Conservation (phyloP, 35 echinoderm and acorn worm species). For the Holothuria glaberrima region DNA sequence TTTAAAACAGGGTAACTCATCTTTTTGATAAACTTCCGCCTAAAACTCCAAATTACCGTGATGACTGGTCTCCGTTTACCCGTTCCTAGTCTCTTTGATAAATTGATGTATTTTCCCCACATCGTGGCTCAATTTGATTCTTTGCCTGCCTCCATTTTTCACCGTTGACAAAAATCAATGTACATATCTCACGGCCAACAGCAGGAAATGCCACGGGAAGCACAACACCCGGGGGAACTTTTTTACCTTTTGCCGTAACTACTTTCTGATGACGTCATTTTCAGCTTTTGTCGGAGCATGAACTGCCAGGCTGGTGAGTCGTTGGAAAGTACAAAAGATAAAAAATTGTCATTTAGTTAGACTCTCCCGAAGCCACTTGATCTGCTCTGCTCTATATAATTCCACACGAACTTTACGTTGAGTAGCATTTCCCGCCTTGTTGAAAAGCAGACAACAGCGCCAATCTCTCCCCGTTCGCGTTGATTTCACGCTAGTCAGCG, state of each 20-base stretch:
- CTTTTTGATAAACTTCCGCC: too few relatives aligned
- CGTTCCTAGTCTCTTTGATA: too few relatives aligned
- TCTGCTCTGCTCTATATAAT: constrained; percentile 47
- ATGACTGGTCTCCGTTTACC: too few relatives aligned
- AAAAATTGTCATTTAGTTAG: background rate
- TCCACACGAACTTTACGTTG: constrained; percentile 2
- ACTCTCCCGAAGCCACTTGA: constrained; percentile 30
- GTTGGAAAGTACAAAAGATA: background rate
- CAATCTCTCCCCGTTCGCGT: constrained; percentile 1
- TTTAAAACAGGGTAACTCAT: too few relatives aligned
- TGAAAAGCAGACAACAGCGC: constrained; percentile 44
- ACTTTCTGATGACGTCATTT: constrained; percentile 17
- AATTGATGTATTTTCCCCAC: too few relatives aligned
- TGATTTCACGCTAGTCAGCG: background rate
- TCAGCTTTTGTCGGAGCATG: background rate
- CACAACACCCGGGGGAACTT: too few relatives aligned
- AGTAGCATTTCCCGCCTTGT: constrained; percentile 49
- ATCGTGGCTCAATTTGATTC: too few relatives aligned
- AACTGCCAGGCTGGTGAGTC: background rate
- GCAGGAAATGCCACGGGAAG: too few relatives aligned
- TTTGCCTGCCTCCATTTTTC: too few relatives aligned
- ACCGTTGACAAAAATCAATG: too few relatives aligned
- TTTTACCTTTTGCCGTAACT: background rate
- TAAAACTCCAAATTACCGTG: too few relatives aligned
- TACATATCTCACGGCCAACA: too few relatives aligned